A percentile compares a stretch with the other conserved stretches of the same genome.
These are phyloP conservation scores for Zeus faber DNA, from an alignment of 2,113 vertebrate species.

Conservation along the genomic window DNA sequence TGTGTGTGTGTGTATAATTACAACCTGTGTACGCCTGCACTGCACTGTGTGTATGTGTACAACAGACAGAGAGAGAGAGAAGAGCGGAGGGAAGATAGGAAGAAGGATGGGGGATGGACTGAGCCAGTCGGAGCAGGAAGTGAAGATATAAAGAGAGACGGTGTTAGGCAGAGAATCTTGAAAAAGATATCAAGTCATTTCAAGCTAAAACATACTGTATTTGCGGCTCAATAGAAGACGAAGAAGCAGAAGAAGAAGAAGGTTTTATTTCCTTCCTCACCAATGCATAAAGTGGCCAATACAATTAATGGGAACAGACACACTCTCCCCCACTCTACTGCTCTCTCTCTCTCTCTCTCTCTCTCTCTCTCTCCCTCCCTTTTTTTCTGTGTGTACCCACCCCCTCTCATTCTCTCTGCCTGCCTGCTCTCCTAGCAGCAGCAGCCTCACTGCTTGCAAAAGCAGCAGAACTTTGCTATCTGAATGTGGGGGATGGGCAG, in stretches of 20 bases:
- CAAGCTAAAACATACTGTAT: constrained; percentile 27
- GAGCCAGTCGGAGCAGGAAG: constrained; percentile 73
- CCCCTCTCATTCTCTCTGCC: constrained; percentile 56
- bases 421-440: constrained; percentile 67
- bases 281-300: constrained; percentile 42
- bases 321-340: not conserved
- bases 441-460: constrained; percentile 72
- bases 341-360: constrained; percentile 40
- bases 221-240: no score
- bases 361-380: constrained; percentile 21
- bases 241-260: constrained; percentile 15
- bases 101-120: constrained; percentile 65
- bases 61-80: constrained; percentile 2
- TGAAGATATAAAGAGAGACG: constrained; percentile 62
- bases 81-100: constrained; percentile 26
- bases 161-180: constrained; percentile 38
- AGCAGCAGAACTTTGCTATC: constrained; percentile 80
- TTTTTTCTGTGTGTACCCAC: constrained; percentile 39
- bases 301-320: constrained; percentile 60
- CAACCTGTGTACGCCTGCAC: constrained; percentile 49
- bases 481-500: constrained; percentile 78
- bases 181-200: constrained; percentile 40
- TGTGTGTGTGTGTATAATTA: constrained; percentile 74
- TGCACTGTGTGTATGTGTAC: constrained; percentile 29
- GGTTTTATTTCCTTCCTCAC: constrained; percentile 40